Base-by-base conservation (phyloP, 2,888 invertebrate genomes). In the Ligdia adustata region DNA sequence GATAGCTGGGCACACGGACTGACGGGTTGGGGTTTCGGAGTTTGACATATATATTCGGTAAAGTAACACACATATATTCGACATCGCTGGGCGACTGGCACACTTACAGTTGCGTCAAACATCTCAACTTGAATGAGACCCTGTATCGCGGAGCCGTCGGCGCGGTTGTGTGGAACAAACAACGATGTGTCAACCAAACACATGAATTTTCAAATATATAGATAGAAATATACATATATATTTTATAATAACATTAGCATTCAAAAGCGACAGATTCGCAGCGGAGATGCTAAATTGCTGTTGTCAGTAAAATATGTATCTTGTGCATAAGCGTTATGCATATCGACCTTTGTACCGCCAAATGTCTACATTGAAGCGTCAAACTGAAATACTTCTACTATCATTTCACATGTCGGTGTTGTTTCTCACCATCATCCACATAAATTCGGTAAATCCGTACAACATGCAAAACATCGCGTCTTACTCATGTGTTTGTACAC, bases 41-140 rank as follows among this genome's bases (percentile, higher is more conserved):
- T 66, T 64, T 73, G 75, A 84, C 81, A 22, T 72, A 79, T 65
- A 77, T 66, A 72, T 70, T 75, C 73, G 72, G 72, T 79, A 83
- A 82, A 74, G 67, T 77, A 80, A 87, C 87, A 88, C 88, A 88
- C 79, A 86, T 74, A n/a, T n/a, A 85, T 76, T 77, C 66, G 79
- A 76, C 74, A 76, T 76, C 75, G 80, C 69, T 72, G 73, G 72
- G 70, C 70, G 77, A 71, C 72, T 69, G 66, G 72, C 79, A 75
- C 72, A 92, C 92, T 92, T 91, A 92, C 92, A 90, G 86, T 90
- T 73, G 90, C 79, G 64, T 91, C 79, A 76, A 88, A 75, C 81
- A 89, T 84, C 79, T 89, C 88, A 86, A 89, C 90, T 85, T 84
- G 84, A 73, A 85, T 77, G 82, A 79, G 83, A 82, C 83, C 86